Evolutionary conservation across 2,888 invertebrate genomes (phyloP), one percentile per base, ranked within the genome.

Genomic region (Caenorhabditis wallacei): DNA sequence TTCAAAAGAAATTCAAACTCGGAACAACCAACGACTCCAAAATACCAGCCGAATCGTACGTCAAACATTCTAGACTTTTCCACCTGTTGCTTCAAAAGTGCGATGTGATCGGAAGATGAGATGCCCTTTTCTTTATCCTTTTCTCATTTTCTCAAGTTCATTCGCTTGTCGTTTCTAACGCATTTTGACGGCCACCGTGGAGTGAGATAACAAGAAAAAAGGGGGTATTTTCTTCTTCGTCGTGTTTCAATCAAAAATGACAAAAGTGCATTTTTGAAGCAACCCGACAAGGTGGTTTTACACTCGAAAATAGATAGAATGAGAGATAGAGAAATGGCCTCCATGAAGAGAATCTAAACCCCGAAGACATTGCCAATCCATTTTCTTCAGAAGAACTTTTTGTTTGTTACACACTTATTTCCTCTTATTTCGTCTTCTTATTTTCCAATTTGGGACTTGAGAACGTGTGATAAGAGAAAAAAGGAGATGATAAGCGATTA

Each of bases 231-330:
- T 51, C 51, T 37, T 66, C 18, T 51, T 20, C 26, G 5, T 46
- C 59, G 37, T 59, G 37, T 59, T 22, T 59, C 46, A 22, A 66
- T 66, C 53, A 53, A 53, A n/a, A 37, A 53, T 64, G 48, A 64
- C 48, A 66, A 66, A 53, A 66, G 66, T 64, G 66, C 66, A 66
- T 51, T 66, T 53, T 53, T 40, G 53, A 66, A 37, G 24, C 37
- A n/a, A n/a, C n/a, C n/a, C n/a, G n/a, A n/a, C n/a, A 53, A 35
- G 22, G 46, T 35, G 51, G 66, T 66, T 66, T 66, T 66, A 66
- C 66, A 66, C 66, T 24, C 30, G 8, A 30, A 30, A 30, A 30
- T 3, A 30, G 30, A 30, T 3, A 30, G 30, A n/a, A n/a, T n/a
- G n/a, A n/a, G 30, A 30, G 66, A 20, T n/a, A 10, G n/a, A 57